These are phyloP conservation scores for Adela reaumurella DNA, from an alignment of 2,888 invertebrate species.

Conservation along the genomic window DNA sequence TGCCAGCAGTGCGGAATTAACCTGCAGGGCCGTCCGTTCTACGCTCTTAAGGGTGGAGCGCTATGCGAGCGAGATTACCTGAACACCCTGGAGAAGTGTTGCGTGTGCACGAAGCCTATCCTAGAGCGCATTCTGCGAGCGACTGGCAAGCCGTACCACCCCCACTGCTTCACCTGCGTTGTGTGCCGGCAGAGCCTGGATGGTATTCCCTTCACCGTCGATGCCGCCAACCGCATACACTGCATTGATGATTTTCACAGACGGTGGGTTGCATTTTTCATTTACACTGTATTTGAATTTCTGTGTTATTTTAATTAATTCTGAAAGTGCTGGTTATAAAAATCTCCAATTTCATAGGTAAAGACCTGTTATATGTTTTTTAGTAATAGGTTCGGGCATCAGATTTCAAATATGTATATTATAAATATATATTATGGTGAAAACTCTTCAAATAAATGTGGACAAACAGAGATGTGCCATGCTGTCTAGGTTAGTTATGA, in stretches of 20 bases:
- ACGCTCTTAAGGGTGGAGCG: slow-evolving; percentile 89
- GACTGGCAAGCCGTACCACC: slow-evolving; percentile 97
- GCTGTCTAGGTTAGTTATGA: too few relatives aligned
- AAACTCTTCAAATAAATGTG: too few relatives aligned
- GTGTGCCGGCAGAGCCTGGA: slow-evolving; percentile 94
- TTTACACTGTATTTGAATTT: too few relatives aligned
- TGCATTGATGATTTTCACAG: slow-evolving; percentile 99
- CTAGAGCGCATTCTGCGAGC: slow-evolving; percentile 91
- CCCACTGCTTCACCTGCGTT: slow-evolving; percentile 94
- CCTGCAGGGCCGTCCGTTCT: slow-evolving; percentile 87
- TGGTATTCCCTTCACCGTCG: slow-evolving; percentile 98
- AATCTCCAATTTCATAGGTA: too few relatives aligned
- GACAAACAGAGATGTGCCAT: too few relatives aligned
- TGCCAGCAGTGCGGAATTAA: slow-evolving; percentile 89
- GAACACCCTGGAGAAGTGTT: slow-evolving; percentile 95
- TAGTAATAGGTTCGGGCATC: too few relatives aligned
- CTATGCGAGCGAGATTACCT: slow-evolving; percentile 95
- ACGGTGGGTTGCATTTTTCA: too few relatives aligned
- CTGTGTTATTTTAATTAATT: too few relatives aligned
- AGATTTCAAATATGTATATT: too few relatives aligned
- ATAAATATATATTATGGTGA: too few relatives aligned
- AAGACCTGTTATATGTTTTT: too few relatives aligned
- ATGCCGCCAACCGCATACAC: slow-evolving; percentile 95
- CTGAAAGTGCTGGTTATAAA: too few relatives aligned
- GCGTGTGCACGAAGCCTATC: slow-evolving; percentile 92